phyloP scores from a whole-genome alignment of 2,797 vertebrate species.

The Borostomias antarcticus region DNA sequence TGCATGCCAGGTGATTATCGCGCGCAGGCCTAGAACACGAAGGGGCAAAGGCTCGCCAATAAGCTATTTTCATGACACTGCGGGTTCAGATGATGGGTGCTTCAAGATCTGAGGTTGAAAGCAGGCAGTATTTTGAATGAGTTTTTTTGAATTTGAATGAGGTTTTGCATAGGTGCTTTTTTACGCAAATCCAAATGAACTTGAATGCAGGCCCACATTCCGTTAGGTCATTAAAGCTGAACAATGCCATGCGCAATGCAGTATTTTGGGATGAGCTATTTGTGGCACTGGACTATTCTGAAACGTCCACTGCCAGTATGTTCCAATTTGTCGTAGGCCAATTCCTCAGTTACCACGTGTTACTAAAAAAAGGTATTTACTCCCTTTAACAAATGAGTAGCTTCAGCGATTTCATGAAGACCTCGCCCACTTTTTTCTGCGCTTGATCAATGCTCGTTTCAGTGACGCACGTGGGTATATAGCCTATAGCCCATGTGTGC shows the following conservation, averaged over 20 bases:
- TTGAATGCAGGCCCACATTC: neutral
- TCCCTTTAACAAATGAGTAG: conserved; percentile 66
- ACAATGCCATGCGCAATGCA: conserved; percentile 67
- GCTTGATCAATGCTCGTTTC: conserved; percentile 51
- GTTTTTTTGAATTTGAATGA: no score
- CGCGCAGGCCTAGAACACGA: conserved; percentile 13
- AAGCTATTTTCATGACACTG: neutral
- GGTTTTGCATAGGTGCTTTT: no score
- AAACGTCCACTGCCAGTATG: neutral
- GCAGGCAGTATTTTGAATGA: neutral
- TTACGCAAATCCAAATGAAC: no score
- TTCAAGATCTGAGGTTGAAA: neutral
- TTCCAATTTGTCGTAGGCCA: conserved; percentile 38
- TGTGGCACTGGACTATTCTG: conserved; percentile 13
- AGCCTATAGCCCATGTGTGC: conserved; percentile 33
- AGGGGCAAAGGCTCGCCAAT: neutral
- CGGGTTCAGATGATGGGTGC: neutral
- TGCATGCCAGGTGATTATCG: conserved; percentile 63
- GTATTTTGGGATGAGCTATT: conserved; percentile 46
- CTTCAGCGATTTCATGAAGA: conserved; percentile 39
- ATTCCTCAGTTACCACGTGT: conserved; percentile 47
- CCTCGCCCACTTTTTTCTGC: conserved; percentile 50
- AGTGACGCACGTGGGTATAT: conserved; percentile 54
- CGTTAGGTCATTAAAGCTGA: conserved; percentile 12
- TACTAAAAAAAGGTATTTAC: conserved; percentile 38